These are phyloP conservation scores for Phyllostomus discolor DNA, from an alignment of 2,113 vertebrate species.

Conservation along the genomic window DNA sequence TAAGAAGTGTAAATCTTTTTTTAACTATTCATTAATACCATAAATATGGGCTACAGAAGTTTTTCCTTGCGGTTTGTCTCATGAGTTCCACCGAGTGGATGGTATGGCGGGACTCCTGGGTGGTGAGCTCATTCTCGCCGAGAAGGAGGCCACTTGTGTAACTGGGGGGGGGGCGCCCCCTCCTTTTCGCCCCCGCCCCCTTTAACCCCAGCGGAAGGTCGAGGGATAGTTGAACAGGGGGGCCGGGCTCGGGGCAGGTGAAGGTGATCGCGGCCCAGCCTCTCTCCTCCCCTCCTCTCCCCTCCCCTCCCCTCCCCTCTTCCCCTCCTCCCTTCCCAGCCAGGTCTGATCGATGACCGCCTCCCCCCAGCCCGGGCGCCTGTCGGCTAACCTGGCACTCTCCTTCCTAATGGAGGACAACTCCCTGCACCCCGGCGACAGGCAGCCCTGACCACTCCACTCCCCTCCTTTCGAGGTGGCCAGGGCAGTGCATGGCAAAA, in stretches of 20 bases:
- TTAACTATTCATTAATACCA: slow-evolving; percentile 83
- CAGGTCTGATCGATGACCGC: slow-evolving; percentile 37
- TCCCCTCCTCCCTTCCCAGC: background rate
- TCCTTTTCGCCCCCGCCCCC: background rate
- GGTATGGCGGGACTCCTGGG: slow-evolving; percentile 20
- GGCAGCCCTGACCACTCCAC: background rate
- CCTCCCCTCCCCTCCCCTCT: background rate
- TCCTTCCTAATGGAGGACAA: background rate
- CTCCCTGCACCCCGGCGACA: background rate
- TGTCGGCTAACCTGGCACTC: background rate
- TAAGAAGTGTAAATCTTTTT: slow-evolving; percentile 83
- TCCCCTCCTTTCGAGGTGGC: background rate
- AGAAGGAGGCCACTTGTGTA: slow-evolving; percentile 69
- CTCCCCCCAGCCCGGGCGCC: background rate
- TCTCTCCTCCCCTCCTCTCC: background rate
- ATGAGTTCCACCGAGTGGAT: slow-evolving; percentile 66
- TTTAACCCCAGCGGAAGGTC: slow-evolving; percentile 46
- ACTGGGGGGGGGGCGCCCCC: background rate
- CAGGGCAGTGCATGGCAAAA: background rate
- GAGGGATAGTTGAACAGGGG: slow-evolving; percentile 48
- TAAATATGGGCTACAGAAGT: slow-evolving; percentile 81
- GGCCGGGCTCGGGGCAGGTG: slow-evolving; percentile 53
- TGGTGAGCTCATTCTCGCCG: slow-evolving; percentile 70
- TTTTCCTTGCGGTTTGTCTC: slow-evolving; percentile 78
- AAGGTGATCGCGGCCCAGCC: slow-evolving; percentile 41